phyloP scores from a whole-genome alignment of 2,113 vertebrate species.

The Gymnogyps californianus region DNA sequence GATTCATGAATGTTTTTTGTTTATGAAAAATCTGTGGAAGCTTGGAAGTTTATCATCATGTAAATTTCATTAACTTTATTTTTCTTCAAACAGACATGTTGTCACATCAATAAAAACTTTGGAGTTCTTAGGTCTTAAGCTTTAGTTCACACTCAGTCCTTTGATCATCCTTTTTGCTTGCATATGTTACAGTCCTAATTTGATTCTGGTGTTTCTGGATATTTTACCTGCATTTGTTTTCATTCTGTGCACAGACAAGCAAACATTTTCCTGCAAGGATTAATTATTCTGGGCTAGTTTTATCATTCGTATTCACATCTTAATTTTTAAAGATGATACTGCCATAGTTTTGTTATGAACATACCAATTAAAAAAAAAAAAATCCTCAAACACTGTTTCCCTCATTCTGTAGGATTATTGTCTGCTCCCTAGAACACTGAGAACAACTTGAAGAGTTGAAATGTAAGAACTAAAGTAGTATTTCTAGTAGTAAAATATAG shows the following conservation, averaged over 20 bases:
- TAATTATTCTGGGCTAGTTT: not conserved
- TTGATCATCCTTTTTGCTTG: not conserved
- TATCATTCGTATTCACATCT: not conserved
- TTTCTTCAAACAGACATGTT: conserved; percentile 16
- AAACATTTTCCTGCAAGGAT: not conserved
- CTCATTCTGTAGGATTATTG: not conserved
- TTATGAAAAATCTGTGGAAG: conserved; percentile 53
- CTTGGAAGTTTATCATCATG: conserved; percentile 21
- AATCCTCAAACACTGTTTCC: not conserved
- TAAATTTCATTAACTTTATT: conserved; percentile 48
- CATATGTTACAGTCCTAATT: not conserved
- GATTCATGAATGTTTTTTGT: conserved; percentile 66
- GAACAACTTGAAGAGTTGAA: not conserved
- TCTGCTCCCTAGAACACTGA: not conserved
- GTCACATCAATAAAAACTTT: conserved; percentile 59
- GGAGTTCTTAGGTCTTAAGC: conserved; percentile 20
- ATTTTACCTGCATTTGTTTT: not conserved
- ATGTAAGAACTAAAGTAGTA: not conserved
- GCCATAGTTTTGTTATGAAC: not conserved
- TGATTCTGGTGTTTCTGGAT: not conserved
- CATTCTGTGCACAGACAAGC: not conserved
- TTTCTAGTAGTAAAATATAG: not conserved
- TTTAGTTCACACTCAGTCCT: not conserved
- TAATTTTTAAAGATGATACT: not conserved
- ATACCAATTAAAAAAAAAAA: not conserved